Base-by-base conservation (phyloP, 2,797 vertebrate species). In the Helostoma temminkii region DNA sequence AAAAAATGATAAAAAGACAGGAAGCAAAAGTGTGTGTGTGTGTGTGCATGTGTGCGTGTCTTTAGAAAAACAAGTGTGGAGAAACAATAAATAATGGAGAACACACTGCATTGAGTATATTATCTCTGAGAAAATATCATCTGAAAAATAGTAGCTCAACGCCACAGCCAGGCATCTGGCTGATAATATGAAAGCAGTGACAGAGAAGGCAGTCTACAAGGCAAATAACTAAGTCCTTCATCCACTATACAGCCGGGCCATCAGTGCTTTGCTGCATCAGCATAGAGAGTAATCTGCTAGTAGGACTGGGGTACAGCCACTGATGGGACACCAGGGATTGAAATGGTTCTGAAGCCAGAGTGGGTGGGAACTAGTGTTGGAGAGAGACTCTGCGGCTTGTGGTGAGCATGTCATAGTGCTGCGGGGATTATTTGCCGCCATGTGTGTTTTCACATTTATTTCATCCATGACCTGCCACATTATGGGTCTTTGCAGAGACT, bases 101-200 rank as follows among this genome's bases (percentile, higher is more conserved):
- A 82, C 36, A 76, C 26, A 19, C 63, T 65, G 66, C 70, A 82
- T 74, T 75, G 67, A 82, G 66, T 14, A n/a, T 54, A 82, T 87
- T 84, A 87, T 76, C 72, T 80, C 67, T 85, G 80, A 89, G 83
- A 84, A 87, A 89, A 89, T 77, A 83, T 62, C 61, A 74, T 78
- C 53, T 83, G 81, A 85, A 90, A 90, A 91, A 84, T 85, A 89
- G 91, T 83, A 77, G 71, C 89, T 90, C 82, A 76, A 83, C 63
- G 82, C 60, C 76, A 83, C 74, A 82, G 85, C 58, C 78, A 81
- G 70, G 57, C 73, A 78, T 83, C 76, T 85, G 73, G 66, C 47
- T 58, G 56, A 66, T 66, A 77, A 73, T 74, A 80, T 71, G 76
- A 71, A 75, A 67, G 58, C 67, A 55, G 47, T 58, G 64, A 52